Evolutionary conservation across 2,797 vertebrate genomes (phyloP).

Genomic region (Anabacerthia variegaticeps): DNA sequence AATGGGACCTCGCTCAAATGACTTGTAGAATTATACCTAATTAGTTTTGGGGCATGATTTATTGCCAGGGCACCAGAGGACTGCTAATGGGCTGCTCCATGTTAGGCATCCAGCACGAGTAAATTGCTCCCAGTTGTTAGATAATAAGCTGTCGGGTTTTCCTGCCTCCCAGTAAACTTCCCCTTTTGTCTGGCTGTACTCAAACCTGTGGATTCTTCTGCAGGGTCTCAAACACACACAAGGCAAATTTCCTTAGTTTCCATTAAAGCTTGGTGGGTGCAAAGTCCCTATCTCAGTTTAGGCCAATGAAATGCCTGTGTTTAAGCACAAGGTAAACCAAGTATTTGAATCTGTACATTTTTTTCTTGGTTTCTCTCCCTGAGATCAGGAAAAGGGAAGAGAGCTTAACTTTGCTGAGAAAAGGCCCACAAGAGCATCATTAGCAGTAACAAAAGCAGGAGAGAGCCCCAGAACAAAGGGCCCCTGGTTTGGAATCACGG

Average conservation of each 20-base stretch:
- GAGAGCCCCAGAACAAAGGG: not conserved
- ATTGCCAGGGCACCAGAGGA: constrained; percentile 58
- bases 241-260: not conserved
- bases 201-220: not conserved
- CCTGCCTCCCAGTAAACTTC: not conserved
- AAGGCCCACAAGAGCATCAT: not conserved
- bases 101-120: not conserved
- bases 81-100: constrained; percentile 42
- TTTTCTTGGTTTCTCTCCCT: not conserved
- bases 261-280: not conserved
- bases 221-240: not conserved
- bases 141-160: not conserved
- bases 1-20: constrained; percentile 66
- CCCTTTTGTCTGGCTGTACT: not conserved
- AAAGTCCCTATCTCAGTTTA: not conserved
- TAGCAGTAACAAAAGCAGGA: not conserved
- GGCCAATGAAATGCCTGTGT: not conserved
- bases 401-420: not conserved
- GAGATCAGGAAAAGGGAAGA: not conserved
- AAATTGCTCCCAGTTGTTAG: constrained; percentile 19
- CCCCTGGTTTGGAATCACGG: not conserved
- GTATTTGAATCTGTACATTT: not conserved
- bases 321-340: not conserved
- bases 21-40: constrained; percentile 73
- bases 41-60: constrained; percentile 73